Evolutionary conservation across 2,888 invertebrate species (phyloP).

Genomic region (Lasioglossum malachurum): DNA sequence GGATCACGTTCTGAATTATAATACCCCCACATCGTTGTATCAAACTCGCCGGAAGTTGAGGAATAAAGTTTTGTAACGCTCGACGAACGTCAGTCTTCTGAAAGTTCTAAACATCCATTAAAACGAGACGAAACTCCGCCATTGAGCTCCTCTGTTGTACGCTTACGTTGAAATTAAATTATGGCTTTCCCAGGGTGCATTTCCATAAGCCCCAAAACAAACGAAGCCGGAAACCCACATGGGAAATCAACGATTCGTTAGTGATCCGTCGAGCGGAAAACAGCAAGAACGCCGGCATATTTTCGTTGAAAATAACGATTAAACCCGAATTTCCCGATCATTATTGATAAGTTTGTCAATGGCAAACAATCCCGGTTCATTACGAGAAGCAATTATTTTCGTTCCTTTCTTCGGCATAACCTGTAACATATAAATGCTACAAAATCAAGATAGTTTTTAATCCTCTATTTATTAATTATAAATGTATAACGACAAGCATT

Average conservation of each 20-base stretch:
- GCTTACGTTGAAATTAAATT: slow-evolving; percentile 72
- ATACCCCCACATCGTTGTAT: neutral
- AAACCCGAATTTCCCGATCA: slow-evolving; percentile 18
- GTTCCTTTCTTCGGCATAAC: neutral
- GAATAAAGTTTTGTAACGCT: slow-evolving; percentile 10
- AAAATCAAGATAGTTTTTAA: neutral
- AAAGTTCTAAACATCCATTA: slow-evolving; percentile 35
- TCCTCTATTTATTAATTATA: too few relatives aligned
- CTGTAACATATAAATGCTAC: neutral
- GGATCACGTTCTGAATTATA: neutral
- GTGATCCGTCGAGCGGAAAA: slow-evolving; percentile 65
- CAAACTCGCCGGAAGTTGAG: neutral
- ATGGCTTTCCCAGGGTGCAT: slow-evolving; percentile 72
- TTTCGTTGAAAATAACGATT: slow-evolving; percentile 42
- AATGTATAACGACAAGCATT: too few relatives aligned
- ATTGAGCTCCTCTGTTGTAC: slow-evolving; percentile 46
- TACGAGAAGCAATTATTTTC: slow-evolving; percentile 11
- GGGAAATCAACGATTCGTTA: slow-evolving; percentile 82
- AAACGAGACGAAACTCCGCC: slow-evolving; percentile 48
- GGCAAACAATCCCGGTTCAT: slow-evolving; percentile 25
- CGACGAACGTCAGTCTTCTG: neutral
- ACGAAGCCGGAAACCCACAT: slow-evolving; percentile 74
- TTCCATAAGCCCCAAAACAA: slow-evolving; percentile 81
- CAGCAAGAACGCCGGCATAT: slow-evolving; percentile 52
- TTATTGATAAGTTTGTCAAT: slow-evolving; percentile 31